A percentile compares a stretch with the other conserved stretches of the same genome.
Evolutionary conservation across 2,797 vertebrate species (phyloP).

Genomic region (Cottoperca gobio): DNA sequence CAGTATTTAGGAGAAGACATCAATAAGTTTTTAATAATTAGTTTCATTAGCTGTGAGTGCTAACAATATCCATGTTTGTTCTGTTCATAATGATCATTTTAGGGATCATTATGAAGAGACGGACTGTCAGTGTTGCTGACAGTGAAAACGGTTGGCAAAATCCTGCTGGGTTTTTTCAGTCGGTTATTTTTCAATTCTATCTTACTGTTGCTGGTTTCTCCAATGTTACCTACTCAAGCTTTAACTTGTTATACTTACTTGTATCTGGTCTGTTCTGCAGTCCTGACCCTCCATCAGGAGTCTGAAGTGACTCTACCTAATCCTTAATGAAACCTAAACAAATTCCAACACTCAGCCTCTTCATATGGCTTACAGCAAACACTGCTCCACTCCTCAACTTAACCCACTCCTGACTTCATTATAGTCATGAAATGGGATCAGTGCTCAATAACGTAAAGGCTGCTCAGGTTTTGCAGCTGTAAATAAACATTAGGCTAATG

Average conservation of each 20-base stretch:
- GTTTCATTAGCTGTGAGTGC: too few relatives aligned
- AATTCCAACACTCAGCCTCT: constrained; percentile 36
- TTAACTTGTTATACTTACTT: background rate
- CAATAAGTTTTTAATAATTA: too few relatives aligned
- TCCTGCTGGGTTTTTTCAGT: too few relatives aligned
- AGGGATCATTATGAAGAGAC: too few relatives aligned
- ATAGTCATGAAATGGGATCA: constrained; percentile 40
- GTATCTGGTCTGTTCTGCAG: constrained; percentile 1
- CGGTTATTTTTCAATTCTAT: too few relatives aligned
- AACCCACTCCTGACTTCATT: constrained; percentile 50
- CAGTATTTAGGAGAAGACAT: too few relatives aligned
- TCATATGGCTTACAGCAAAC: constrained; percentile 29
- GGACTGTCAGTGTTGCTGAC: too few relatives aligned
- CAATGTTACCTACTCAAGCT: too few relatives aligned
- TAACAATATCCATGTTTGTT: too few relatives aligned
- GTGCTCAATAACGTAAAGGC: constrained; percentile 39
- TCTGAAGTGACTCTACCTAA: constrained; percentile 23
- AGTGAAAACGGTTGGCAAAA: too few relatives aligned
- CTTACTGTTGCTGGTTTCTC: too few relatives aligned
- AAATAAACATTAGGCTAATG: constrained; percentile 71
- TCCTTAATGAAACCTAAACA: constrained; percentile 50
- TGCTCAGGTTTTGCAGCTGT: constrained; percentile 33
- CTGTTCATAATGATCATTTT: too few relatives aligned
- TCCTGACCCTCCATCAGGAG: constrained; percentile 25
- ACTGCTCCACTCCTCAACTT: constrained; percentile 34